Conservation (phyloP, 1,140 invertebrate genomes). For the Platorchestia sp. region DNA sequence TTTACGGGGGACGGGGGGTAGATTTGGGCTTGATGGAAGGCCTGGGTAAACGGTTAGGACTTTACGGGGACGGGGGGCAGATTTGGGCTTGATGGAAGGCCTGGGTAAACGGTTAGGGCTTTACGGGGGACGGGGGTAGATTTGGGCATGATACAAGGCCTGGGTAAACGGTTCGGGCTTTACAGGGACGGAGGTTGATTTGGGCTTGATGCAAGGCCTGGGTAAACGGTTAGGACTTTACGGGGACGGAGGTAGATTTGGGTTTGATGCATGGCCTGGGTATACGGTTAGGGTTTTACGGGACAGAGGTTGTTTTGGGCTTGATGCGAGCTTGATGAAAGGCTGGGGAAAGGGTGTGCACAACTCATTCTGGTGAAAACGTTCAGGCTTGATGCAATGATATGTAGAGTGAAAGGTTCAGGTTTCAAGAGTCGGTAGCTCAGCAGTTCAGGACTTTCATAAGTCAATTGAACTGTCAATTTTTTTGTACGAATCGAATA, state of each 20-base stretch:
- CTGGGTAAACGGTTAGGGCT: background rate
- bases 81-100: no score
- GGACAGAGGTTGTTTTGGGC: background rate
- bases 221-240: background rate
- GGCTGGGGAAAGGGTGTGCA: no score
- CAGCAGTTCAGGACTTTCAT: background rate
- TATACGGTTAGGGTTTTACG: background rate
- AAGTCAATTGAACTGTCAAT: no score
- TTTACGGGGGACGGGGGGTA: no score
- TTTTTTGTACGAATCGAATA: no score
- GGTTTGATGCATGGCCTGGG: background rate
- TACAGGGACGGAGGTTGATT: background rate
- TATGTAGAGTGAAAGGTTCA: background rate
- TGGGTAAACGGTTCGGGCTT: background rate
- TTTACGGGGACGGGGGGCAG: no score
- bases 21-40: no score
- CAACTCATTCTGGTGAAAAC: no score
- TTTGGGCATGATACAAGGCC: background rate
- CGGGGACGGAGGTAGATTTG: background rate
- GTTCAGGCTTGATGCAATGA: background rate
- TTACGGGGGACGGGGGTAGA: background rate
- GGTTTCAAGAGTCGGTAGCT: background rate
- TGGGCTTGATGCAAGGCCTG: background rate
- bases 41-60: background rate
- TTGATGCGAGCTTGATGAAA: no score